Evolutionary conservation across 2,113 vertebrate species (phyloP).

Genomic region (Ivindomyrus marchei): DNA sequence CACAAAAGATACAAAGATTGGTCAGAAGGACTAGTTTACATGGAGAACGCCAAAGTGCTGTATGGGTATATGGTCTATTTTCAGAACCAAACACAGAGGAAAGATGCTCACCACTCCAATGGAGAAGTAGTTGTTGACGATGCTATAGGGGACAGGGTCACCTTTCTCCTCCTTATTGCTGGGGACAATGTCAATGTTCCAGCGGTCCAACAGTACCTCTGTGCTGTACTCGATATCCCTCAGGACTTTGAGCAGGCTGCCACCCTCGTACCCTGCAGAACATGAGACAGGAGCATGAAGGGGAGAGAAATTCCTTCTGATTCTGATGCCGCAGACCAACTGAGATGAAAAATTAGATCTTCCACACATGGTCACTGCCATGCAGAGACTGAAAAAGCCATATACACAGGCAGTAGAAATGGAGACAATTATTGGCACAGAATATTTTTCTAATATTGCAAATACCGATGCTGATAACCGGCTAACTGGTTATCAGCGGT

Average conservation of each 20-base stretch:
- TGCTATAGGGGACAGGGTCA: slow-evolving; percentile 81
- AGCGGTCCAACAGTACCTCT: slow-evolving; percentile 85
- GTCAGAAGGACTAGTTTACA: neutral
- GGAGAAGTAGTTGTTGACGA: slow-evolving; percentile 97
- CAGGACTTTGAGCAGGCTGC: slow-evolving; percentile 84
- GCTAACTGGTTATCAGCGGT: neutral
- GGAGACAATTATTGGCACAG: neutral
- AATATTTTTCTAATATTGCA: neutral
- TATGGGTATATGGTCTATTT: neutral
- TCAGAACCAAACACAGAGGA: neutral
- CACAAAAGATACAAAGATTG: neutral
- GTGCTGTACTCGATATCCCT: slow-evolving; percentile 90
- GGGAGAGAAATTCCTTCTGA: neutral
- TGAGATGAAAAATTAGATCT: neutral
- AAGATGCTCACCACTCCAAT: slow-evolving; percentile 84
- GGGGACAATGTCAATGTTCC: slow-evolving; percentile 81
- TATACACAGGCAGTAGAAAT: neutral
- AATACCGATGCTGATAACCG: neutral
- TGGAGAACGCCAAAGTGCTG: neutral
- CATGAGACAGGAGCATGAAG: neutral
- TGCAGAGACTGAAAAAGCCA: neutral
- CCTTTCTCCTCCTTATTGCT: slow-evolving; percentile 75
- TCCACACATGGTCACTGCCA: neutral
- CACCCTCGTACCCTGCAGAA: slow-evolving; percentile 83
- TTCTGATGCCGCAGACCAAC: neutral